phyloP scores from a whole-genome alignment of 2,888 invertebrate genomes.

The Smittia sp. region DNA sequence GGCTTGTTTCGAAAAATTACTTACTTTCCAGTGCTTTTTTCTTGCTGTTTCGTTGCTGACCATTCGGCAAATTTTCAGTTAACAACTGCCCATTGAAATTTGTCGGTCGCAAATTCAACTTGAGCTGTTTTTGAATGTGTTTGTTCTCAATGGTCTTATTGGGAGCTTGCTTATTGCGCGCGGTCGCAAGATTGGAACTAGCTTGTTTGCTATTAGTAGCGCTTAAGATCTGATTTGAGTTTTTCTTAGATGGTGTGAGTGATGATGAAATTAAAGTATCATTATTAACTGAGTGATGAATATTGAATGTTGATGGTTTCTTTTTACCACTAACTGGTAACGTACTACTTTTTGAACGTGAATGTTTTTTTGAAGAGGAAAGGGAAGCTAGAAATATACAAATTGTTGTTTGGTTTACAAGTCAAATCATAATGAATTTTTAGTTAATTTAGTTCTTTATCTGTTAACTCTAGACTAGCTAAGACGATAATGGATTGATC shows the following conservation, averaged over 20 bases:
- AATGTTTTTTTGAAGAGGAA: conserved; percentile 67
- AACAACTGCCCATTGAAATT: conserved; percentile 41
- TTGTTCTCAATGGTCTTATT: conserved; percentile 42
- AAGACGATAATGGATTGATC: too few species aligned
- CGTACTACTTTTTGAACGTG: conserved; percentile 66
- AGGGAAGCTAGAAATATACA: conserved; percentile 66
- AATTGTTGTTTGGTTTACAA: conserved; percentile 45
- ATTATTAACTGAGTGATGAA: conserved; percentile 42
- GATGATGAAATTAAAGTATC: conserved; percentile 42
- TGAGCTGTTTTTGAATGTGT: conserved; percentile 41
- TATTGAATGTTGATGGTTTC: conserved; percentile 44
- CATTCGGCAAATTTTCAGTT: conserved; percentile 40
- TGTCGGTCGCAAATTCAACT: conserved; percentile 41
- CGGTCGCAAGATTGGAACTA: conserved; percentile 5
- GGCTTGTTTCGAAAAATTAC: conserved; percentile 37
- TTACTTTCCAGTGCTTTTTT: conserved; percentile 42
- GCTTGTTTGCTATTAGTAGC: neutral
- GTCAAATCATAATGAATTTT: conserved; percentile 21
- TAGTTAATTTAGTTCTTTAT: neutral
- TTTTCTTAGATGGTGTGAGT: conserved; percentile 39
- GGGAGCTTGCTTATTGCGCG: conserved; percentile 34
- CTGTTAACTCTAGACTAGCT: neutral
- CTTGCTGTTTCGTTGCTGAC: conserved; percentile 41
- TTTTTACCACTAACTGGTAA: conserved; percentile 56
- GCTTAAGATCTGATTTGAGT: conserved; percentile 16